Evolutionary conservation across 1,140 invertebrate species (phyloP).

Genomic region (Drosophila miranda): DNA sequence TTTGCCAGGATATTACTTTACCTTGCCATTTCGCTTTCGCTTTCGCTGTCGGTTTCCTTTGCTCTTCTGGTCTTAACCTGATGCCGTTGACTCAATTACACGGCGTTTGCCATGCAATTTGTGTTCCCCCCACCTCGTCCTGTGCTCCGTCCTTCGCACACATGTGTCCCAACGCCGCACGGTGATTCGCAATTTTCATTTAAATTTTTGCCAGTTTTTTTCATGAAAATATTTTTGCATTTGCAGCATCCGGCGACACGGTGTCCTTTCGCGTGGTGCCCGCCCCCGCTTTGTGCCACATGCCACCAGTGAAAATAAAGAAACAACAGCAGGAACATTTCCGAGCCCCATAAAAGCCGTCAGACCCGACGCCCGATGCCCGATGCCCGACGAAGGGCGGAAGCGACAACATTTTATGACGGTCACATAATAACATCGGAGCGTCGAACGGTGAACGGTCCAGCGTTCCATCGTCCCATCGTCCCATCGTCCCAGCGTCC

Average conservation of each 20-base stretch:
- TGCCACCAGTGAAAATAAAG: neutral
- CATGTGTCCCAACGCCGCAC: neutral
- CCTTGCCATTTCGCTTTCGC: neutral
- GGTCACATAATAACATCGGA: slow-evolving; percentile 66
- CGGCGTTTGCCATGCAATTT: slow-evolving; percentile 65
- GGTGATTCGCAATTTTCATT: slow-evolving; percentile 64
- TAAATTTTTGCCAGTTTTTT: slow-evolving; percentile 59
- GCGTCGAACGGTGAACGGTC: slow-evolving; percentile 25
- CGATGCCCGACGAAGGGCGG: neutral
- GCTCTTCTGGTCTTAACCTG: slow-evolving; percentile 11
- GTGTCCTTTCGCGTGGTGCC: slow-evolving; percentile 7
- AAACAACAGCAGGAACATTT: slow-evolving; percentile 35
- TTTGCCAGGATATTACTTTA: slow-evolving; percentile 33
- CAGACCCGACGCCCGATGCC: neutral
- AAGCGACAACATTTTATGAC: slow-evolving; percentile 68
- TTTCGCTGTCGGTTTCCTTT: neutral
- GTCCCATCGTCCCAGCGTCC: no score
- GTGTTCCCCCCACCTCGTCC: neutral
- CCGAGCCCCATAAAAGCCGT: slow-evolving; percentile 55
- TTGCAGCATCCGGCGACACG: slow-evolving; percentile 75
- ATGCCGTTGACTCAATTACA: slow-evolving; percentile 74
- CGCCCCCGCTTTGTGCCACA: slow-evolving; percentile 11
- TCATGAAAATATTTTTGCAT: slow-evolving; percentile 76
- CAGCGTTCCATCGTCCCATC: no score
- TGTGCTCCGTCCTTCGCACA: neutral